Conservation (phyloP, 2,113 vertebrate species). For the Ceyx cyanopectus region DNA sequence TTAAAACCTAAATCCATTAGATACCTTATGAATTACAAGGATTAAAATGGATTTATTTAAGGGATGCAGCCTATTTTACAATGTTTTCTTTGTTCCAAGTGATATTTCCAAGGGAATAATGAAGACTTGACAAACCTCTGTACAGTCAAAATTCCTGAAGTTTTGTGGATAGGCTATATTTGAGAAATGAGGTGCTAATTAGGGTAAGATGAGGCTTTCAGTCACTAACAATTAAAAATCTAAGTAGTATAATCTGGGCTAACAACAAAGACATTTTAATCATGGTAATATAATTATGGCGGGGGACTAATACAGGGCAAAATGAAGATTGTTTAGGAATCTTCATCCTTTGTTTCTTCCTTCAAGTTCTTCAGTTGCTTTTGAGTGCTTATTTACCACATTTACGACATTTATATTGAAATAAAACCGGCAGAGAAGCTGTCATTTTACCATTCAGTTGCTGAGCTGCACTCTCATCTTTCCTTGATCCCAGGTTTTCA, state of each 20-base stretch:
- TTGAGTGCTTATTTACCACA: background rate
- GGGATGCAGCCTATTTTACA: background rate
- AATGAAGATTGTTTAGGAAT: background rate
- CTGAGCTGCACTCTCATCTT: background rate
- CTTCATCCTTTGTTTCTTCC: background rate
- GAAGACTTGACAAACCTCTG: background rate
- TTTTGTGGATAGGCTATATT: background rate
- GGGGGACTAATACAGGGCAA: background rate
- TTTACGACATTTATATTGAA: background rate
- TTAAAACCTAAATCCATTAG: background rate
- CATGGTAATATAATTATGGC: background rate
- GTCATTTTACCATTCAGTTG: background rate
- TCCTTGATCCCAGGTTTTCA: background rate
- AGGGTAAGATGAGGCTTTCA: background rate
- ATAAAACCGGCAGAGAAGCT: background rate
- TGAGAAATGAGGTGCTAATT: background rate
- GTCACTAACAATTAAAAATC: background rate
- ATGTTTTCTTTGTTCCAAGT: background rate
- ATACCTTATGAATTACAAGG: background rate
- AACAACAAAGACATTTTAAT: conserved; percentile 11
- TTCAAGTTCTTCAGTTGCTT: background rate
- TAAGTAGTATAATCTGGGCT: background rate
- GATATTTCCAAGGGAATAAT: background rate
- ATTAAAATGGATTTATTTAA: background rate
- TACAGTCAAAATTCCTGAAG: background rate